A percentile compares a stretch with the other conserved stretches of the same genome.
These are phyloP conservation scores for Mellilla xanthometata DNA, from an alignment of 2,888 invertebrate genomes.

Conservation along the genomic window DNA sequence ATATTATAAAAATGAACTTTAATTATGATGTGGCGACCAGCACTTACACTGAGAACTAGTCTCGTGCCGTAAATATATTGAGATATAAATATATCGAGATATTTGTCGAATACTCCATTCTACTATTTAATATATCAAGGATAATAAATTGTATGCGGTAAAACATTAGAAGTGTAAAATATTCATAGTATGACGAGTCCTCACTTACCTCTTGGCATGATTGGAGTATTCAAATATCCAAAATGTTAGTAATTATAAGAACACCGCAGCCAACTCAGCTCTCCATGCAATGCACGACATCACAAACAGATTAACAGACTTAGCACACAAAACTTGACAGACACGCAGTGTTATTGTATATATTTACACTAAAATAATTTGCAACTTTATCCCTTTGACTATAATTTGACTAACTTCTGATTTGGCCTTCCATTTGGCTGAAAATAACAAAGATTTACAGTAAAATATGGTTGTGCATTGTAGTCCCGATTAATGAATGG, in stretches of 20 bases:
- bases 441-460: conserved; percentile 27
- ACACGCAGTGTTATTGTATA: conserved; percentile 28
- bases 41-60: too few relatives aligned
- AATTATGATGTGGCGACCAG: too few relatives aligned
- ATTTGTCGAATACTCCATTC: too few relatives aligned
- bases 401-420: conserved; percentile 37
- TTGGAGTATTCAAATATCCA: conserved; percentile 43
- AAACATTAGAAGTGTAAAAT: too few relatives aligned
- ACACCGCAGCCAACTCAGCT: conserved; percentile 38
- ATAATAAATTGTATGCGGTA: too few relatives aligned
- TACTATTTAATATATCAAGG: too few relatives aligned
- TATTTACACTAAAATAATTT: conserved; percentile 33
- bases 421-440: conserved; percentile 60
- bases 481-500: too few relatives aligned
- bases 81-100: too few relatives aligned
- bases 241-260: conserved; percentile 49
- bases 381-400: conserved; percentile 38
- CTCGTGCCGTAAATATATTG: too few relatives aligned
- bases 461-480: too few relatives aligned
- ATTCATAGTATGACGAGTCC: too few relatives aligned
- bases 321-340: conserved; percentile 35
- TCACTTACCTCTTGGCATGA: conserved; percentile 72
- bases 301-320: conserved; percentile 51
- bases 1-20: too few relatives aligned
- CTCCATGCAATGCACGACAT: conserved; percentile 66